Conservation (phyloP, 64 coral and sea anemone genomes). For the Platygyra sinensis region DNA sequence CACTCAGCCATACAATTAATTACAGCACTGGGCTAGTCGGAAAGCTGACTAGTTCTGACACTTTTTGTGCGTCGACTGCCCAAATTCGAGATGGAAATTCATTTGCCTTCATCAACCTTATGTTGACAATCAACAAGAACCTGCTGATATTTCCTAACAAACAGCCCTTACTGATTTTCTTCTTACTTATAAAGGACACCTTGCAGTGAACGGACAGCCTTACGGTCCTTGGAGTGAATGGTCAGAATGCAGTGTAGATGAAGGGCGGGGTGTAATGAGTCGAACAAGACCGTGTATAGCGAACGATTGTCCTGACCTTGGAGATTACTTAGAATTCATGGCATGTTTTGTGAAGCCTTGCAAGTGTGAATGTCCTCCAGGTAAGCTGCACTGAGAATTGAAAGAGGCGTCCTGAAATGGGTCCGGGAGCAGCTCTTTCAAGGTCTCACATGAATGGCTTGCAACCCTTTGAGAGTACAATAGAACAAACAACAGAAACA, state of each 20-base stretch:
- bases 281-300: background rate
- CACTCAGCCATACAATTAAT: too few species aligned
- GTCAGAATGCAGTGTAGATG: background rate
- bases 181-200: background rate
- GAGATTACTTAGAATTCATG: conserved; percentile 8
- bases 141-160: too few species aligned
- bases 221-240: conserved; percentile 35
- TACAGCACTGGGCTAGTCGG: too few species aligned
- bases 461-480: too few species aligned
- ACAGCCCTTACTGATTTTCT: background rate
- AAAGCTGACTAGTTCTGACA: too few species aligned
- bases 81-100: too few species aligned
- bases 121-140: too few species aligned
- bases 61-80: too few species aligned
- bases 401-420: background rate
- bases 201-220: background rate
- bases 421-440: background rate
- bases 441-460: too few species aligned
- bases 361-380: background rate
- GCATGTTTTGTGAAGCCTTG: conserved; percentile 17
- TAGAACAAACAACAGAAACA: too few species aligned
- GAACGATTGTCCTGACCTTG: background rate
- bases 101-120: too few species aligned
- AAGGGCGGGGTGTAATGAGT: background rate
- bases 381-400: background rate